These are phyloP conservation scores for Thermophis baileyi DNA, from an alignment of 2,113 vertebrate genomes.

Conservation along the genomic window DNA sequence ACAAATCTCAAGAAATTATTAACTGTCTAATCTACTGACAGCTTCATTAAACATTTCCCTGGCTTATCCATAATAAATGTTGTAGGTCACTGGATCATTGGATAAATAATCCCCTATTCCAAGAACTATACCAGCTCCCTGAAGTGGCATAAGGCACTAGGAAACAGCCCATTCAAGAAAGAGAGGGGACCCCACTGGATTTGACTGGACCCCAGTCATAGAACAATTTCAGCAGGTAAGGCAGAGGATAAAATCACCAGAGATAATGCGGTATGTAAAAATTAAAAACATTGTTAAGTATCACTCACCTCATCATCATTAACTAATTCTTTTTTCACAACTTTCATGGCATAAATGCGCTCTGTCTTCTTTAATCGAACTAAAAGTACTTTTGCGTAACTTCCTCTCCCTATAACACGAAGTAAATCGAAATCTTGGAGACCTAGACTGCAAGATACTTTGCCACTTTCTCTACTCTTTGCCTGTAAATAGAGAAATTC, in stretches of 20 bases:
- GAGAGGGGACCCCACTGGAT: not conserved
- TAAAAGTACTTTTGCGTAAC: constrained; percentile 95
- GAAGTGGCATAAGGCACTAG: not conserved
- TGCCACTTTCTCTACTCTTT: constrained; percentile 88
- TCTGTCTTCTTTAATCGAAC: constrained; percentile 96
- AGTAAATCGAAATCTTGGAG: constrained; percentile 94
- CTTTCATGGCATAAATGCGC: constrained; percentile 99
- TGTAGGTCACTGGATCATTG: not conserved
- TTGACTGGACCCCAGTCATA: not conserved
- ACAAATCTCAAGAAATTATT: not conserved
- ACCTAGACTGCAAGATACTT: constrained; percentile 89
- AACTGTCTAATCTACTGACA: not conserved
- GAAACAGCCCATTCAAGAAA: not conserved
- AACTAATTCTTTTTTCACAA: constrained; percentile 98
- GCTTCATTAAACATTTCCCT: not conserved
- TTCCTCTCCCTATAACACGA: constrained; percentile 94
- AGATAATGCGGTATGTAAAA: not conserved
- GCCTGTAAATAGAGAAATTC: constrained; percentile 69
- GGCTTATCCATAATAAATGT: not conserved
- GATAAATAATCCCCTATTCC: not conserved
- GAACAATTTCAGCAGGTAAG: not conserved
- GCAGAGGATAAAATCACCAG: not conserved
- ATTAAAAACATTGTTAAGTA: not conserved
- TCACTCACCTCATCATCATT: constrained; percentile 93
- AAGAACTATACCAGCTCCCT: not conserved